phyloP scores from a whole-genome alignment of 2,797 vertebrate genomes.

The Tympanoctomys barrerae region DNA sequence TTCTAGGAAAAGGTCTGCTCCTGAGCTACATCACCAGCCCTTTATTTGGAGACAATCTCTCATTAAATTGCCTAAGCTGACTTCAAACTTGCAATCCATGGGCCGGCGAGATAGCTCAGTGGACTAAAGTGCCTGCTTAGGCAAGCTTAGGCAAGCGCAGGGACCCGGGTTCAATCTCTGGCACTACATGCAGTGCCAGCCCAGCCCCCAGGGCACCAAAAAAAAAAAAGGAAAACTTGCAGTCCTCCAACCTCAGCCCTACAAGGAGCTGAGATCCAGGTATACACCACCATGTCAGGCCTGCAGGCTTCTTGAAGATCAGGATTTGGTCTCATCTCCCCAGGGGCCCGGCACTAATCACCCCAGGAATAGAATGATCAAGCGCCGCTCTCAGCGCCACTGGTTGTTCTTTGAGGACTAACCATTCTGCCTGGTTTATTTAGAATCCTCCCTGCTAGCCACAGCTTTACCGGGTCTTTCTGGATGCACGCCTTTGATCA shows the following conservation, averaged over 20 bases:
- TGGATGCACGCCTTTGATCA: not conserved
- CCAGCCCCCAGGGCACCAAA: too few relatives aligned
- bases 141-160: too few relatives aligned
- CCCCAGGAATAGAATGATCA: not conserved
- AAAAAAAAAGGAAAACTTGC: not conserved
- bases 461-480: not conserved
- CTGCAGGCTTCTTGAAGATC: not conserved
- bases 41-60: not conserved
- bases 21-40: not conserved
- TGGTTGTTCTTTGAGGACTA: not conserved
- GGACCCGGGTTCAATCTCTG: too few relatives aligned
- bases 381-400: not conserved
- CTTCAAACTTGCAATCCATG: not conserved
- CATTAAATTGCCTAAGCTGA: not conserved
- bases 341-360: not conserved
- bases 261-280: not conserved
- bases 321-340: not conserved
- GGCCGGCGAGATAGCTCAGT: too few relatives aligned
- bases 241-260: not conserved
- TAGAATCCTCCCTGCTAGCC: not conserved
- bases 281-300: not conserved
- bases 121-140: too few relatives aligned
- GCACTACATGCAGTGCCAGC: too few relatives aligned
- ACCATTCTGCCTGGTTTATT: not conserved
- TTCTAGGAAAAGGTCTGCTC: not conserved